A percentile compares a stretch with the other conserved stretches of the same genome.
These are phyloP conservation scores for Scrobipalpa costella DNA, from an alignment of 2,888 invertebrate species.

Conservation along the genomic window DNA sequence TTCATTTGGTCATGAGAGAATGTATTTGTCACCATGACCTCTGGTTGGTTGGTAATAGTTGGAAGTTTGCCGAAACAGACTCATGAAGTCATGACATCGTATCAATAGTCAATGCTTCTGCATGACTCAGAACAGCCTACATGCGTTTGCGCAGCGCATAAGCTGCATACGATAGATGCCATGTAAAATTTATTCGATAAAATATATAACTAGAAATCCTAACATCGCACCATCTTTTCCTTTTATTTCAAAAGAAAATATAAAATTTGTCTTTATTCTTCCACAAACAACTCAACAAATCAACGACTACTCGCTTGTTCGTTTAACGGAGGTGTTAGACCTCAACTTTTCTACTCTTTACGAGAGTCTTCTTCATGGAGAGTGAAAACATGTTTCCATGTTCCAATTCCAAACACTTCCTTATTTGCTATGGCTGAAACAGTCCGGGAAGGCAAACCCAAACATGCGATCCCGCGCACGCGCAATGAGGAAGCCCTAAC, in stretches of 20 bases:
- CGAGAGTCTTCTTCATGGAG: too few relatives aligned
- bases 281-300: not conserved
- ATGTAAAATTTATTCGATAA: too few relatives aligned
- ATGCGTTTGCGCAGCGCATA: not conserved
- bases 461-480: conserved; percentile 3
- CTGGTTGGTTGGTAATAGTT: not conserved
- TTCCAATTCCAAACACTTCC: conserved; percentile 6
- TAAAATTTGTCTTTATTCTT: not conserved
- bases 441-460: conserved; percentile 1
- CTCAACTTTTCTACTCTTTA: too few relatives aligned
- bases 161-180: too few relatives aligned
- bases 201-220: too few relatives aligned
- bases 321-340: too few relatives aligned
- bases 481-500: conserved; percentile 17
- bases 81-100: not conserved
- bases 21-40: not conserved
- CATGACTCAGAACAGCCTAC: not conserved
- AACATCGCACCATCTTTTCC: too few relatives aligned
- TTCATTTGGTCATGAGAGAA: too few relatives aligned
- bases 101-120: not conserved
- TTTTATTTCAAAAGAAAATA: too few relatives aligned
- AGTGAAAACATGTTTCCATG: too few relatives aligned
- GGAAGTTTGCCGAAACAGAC: not conserved
- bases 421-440: not conserved
- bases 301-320: too few relatives aligned